phyloP scores from a whole-genome alignment of 2,113 vertebrate species.

The Anseranas semipalmata region DNA sequence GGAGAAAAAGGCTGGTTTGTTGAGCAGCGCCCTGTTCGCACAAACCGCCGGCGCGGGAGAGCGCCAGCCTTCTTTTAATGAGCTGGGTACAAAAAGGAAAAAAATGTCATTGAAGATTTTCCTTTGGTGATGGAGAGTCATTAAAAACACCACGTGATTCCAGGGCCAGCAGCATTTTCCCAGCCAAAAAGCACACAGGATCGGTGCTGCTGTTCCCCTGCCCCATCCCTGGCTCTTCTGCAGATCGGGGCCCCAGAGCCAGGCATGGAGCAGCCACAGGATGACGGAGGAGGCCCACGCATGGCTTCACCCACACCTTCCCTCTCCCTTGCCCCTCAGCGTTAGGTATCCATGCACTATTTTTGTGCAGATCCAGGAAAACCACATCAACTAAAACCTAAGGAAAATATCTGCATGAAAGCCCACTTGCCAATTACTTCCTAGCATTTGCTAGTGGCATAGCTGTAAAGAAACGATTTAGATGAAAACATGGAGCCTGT shows the following conservation, averaged over 20 bases:
- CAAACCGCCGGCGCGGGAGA: background rate
- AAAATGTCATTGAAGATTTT: slow-evolving; percentile 27
- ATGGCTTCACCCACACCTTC: fast-evolving
- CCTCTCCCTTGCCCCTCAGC: background rate
- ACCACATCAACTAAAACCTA: background rate
- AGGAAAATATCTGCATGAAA: background rate
- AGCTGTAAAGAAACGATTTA: background rate
- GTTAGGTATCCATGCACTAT: background rate
- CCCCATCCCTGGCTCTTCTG: background rate
- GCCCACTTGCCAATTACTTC: too few relatives aligned
- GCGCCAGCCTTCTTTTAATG: slow-evolving; percentile 49
- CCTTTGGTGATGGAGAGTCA: slow-evolving; percentile 21
- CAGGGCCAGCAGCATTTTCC: background rate
- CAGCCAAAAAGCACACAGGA: background rate
- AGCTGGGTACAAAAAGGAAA: slow-evolving; percentile 27
- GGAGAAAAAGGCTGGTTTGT: slow-evolving; percentile 39
- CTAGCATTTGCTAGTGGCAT: fast-evolving
- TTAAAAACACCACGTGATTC: slow-evolving; percentile 35
- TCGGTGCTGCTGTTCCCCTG: background rate
- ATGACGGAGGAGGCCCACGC: background rate
- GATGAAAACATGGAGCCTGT: background rate
- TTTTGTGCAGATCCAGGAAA: background rate
- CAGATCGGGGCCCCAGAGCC: background rate
- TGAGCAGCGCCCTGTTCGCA: background rate
- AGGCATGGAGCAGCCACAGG: fast-evolving